Evolutionary conservation across 2,797 vertebrate species (phyloP).

Genomic region (Oophaga sylvatica): DNA sequence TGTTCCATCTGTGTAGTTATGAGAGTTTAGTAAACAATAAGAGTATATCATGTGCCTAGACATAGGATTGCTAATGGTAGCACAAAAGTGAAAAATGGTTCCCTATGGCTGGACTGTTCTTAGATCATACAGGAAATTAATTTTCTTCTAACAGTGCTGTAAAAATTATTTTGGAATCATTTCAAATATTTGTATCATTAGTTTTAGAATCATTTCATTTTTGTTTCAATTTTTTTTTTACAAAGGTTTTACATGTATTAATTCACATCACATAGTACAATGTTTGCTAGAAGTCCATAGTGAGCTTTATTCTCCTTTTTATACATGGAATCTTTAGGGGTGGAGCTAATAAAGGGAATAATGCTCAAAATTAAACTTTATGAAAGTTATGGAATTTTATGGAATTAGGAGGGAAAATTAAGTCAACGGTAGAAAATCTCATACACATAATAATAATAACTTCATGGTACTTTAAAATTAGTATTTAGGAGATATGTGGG

Average conservation of each 20-base stretch:
- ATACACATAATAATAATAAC: background rate
- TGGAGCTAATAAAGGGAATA: background rate
- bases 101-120: background rate
- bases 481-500: background rate
- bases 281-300: too few species aligned
- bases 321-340: background rate
- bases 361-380: background rate
- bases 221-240: background rate
- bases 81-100: background rate
- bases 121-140: slow-evolving; percentile 1
- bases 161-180: background rate
- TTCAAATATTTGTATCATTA: background rate
- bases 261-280: background rate
- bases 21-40: slow-evolving; percentile 32
- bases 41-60: background rate
- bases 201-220: background rate
- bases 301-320: background rate
- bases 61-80: background rate
- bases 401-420: background rate
- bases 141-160: background rate
- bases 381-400: background rate
- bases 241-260: background rate
- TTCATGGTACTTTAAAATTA: background rate
- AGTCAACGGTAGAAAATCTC: background rate
- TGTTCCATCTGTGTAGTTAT: slow-evolving; percentile 22